phyloP scores from a whole-genome alignment of 2,888 invertebrate genomes.

The Spodoptera exigua region DNA sequence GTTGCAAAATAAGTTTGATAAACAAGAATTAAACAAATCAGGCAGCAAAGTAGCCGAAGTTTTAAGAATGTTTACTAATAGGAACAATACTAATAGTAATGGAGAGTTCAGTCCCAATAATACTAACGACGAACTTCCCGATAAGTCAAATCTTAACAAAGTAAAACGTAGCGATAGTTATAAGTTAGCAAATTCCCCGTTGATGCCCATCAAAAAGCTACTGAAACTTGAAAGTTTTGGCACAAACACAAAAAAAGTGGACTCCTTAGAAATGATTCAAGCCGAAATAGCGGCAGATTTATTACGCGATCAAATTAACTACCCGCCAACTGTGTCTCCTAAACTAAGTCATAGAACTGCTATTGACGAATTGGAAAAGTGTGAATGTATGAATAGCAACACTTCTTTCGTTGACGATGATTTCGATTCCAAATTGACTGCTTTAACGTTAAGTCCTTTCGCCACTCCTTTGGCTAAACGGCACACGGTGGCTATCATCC shows the following conservation, averaged over 20 bases:
- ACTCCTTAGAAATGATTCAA: slow-evolving; percentile 89
- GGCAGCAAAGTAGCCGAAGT: slow-evolving; percentile 83
- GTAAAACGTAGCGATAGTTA: slow-evolving; percentile 96
- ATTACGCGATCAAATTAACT: slow-evolving; percentile 92
- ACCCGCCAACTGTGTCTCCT: slow-evolving; percentile 91
- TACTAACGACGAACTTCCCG: slow-evolving; percentile 58
- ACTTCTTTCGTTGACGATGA: slow-evolving; percentile 69
- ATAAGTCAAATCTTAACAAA: slow-evolving; percentile 80
- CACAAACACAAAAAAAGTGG: slow-evolving; percentile 81
- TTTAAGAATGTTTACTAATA: slow-evolving; percentile 84
- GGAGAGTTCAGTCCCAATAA: slow-evolving; percentile 59
- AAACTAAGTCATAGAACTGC: slow-evolving; percentile 80
- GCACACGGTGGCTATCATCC: slow-evolving; percentile 79
- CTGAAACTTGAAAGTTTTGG: slow-evolving; percentile 86
- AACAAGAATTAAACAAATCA: slow-evolving; percentile 69
- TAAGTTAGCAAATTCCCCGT: slow-evolving; percentile 93
- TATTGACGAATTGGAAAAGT: slow-evolving; percentile 74
- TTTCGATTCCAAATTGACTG: slow-evolving; percentile 81
- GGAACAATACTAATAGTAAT: slow-evolving; percentile 68
- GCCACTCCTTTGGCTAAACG: slow-evolving; percentile 81
- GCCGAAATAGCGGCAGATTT: slow-evolving; percentile 90
- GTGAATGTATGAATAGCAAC: slow-evolving; percentile 73
- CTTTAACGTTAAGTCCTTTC: slow-evolving; percentile 83
- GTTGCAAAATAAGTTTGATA: slow-evolving; percentile 77
- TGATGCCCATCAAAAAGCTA: slow-evolving; percentile 91